Percentiles rank a stretch among this genome's conserved stretches.
phyloP scores from a whole-genome alignment of 2,797 vertebrate species.

The Ataeniobius toweri region DNA sequence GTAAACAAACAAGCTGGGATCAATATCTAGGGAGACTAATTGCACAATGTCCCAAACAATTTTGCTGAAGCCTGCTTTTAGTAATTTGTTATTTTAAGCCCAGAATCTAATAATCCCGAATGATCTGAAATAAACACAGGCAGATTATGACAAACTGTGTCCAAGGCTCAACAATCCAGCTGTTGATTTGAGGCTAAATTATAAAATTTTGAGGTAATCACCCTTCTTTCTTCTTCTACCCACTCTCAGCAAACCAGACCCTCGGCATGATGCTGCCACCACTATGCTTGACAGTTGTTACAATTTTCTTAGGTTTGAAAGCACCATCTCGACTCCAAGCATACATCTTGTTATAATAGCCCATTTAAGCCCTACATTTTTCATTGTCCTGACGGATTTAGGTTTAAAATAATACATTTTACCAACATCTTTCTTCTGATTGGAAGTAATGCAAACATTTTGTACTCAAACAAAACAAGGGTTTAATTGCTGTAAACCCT shows the following conservation, averaged over 20 bases:
- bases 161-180: neutral
- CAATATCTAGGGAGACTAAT: slow-evolving; percentile 68
- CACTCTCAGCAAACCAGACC: neutral
- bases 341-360: no score
- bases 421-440: neutral
- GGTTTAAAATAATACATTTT: neutral
- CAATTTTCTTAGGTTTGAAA: no score
- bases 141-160: neutral
- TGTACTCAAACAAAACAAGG: neutral
- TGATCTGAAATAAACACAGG: no score
- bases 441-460: no score
- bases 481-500: neutral
- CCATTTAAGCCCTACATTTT: no score
- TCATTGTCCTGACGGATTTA: no score
- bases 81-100: slow-evolving; percentile 46
- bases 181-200: neutral
- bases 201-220: neutral
- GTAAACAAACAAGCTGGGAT: slow-evolving; percentile 73
- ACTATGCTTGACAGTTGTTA: no score
- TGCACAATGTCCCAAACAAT: slow-evolving; percentile 68
- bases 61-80: slow-evolving; percentile 52
- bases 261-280: no score
- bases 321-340: no score
- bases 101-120: no score
- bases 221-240: neutral